These are phyloP conservation scores for Bombus terrestris DNA, from an alignment of 1,140 invertebrate species.

Conservation along the genomic window DNA sequence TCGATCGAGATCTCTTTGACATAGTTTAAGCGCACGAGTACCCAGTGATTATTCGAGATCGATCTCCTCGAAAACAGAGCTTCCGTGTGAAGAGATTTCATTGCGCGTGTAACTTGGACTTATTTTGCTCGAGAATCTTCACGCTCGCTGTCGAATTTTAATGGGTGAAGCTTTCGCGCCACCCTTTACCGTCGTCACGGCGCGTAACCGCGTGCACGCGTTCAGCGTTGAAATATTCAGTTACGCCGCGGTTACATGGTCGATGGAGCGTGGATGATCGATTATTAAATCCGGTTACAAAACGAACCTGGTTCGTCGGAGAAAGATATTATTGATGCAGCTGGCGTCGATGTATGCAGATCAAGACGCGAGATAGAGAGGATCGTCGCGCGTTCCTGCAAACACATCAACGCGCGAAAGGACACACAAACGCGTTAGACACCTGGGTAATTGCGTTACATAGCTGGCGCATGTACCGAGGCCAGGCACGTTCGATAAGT, in stretches of 20 bases:
- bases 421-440: conserved; percentile 9
- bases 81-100: no score
- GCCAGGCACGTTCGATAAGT: conserved; percentile 54
- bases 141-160: no score
- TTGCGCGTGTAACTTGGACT: no score
- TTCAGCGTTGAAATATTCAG: conserved; percentile 9
- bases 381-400: not conserved
- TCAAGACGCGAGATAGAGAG: conserved; percentile 17
- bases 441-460: conserved; percentile 57
- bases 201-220: not conserved
- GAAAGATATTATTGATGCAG: conserved; percentile 29
- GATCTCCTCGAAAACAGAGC: no score
- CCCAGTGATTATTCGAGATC: no score
- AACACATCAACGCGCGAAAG: not conserved
- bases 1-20: no score
- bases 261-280: conserved; percentile 15
- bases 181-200: not conserved
- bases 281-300: conserved; percentile 36
- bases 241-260: not conserved
- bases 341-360: conserved; percentile 20
- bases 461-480: conserved; percentile 28
- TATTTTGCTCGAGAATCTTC: no score
- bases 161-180: no score
- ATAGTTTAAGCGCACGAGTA: no score
- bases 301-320: conserved; percentile 1